phyloP scores from a whole-genome alignment of 2,888 invertebrate genomes.

The Plemyria rubiginata region DNA sequence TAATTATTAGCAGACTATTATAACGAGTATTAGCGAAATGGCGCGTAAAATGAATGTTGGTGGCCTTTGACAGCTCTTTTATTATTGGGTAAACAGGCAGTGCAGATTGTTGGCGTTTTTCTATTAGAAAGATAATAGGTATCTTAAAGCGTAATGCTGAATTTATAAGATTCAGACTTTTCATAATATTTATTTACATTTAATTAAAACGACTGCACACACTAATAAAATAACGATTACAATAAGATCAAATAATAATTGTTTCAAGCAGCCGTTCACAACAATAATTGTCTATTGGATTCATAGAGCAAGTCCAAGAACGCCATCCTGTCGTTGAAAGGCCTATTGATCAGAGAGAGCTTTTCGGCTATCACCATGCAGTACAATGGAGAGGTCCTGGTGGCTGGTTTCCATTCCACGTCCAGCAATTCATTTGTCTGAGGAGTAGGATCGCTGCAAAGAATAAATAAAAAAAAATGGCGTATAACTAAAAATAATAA shows the following conservation, averaged over 20 bases:
- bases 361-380: slow-evolving; percentile 47
- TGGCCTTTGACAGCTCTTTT: slow-evolving; percentile 43
- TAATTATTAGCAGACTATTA: slow-evolving; percentile 27
- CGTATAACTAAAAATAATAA: too few relatives aligned
- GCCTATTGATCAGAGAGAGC: slow-evolving; percentile 44
- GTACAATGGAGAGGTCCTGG: slow-evolving; percentile 35
- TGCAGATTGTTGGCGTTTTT: too few relatives aligned
- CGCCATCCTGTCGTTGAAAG: slow-evolving; percentile 49
- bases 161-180: too few relatives aligned
- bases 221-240: too few relatives aligned
- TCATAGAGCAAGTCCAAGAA: slow-evolving; percentile 52
- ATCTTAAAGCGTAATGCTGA: too few relatives aligned
- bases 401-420: slow-evolving; percentile 47
- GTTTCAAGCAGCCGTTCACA: background rate
- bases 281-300: slow-evolving; percentile 25
- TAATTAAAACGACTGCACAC: too few relatives aligned
- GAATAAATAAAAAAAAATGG: background rate
- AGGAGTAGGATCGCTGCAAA: slow-evolving; percentile 33
- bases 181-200: too few relatives aligned
- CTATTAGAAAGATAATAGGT: too few relatives aligned
- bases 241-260: too few relatives aligned
- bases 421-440: slow-evolving; percentile 48
- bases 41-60: slow-evolving; percentile 42
- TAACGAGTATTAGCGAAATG: slow-evolving; percentile 35
- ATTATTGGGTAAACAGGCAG: slow-evolving; percentile 32